Conservation (phyloP, 2,113 vertebrate species). For the Gobiocypris rarus region DNA sequence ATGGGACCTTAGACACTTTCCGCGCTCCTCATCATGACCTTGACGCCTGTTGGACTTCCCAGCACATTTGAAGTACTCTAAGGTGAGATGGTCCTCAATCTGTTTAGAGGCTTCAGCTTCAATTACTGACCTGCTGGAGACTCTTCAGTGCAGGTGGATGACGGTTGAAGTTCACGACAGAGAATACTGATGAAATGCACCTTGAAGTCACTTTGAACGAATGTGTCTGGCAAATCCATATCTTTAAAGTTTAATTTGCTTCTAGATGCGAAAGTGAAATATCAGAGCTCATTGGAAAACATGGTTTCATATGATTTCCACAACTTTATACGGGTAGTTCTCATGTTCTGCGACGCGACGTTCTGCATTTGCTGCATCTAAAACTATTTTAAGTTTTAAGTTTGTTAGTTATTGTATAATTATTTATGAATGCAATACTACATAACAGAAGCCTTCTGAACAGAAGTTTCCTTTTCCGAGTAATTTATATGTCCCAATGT, state of each 20-base stretch:
- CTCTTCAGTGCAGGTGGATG: conserved; percentile 21
- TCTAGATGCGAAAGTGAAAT: conserved; percentile 3
- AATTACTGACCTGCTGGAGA: neutral
- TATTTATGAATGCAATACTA: neutral
- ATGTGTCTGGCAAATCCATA: neutral
- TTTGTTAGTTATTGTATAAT: neutral
- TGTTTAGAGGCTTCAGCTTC: neutral
- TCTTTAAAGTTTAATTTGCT: neutral
- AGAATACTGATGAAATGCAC: neutral
- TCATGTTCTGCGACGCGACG: neutral
- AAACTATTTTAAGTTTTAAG: neutral
- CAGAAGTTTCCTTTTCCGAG: neutral
- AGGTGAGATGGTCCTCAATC: conserved; percentile 30
- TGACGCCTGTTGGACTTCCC: neutral
- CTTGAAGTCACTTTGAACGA: neutral
- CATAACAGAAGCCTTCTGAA: neutral
- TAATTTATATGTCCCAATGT: neutral
- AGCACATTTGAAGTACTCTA: neutral
- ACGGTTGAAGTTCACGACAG: neutral
- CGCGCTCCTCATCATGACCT: neutral
- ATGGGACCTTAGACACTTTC: conserved; percentile 9
- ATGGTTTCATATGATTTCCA: neutral
- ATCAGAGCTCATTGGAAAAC: neutral
- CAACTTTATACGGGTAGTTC: neutral
- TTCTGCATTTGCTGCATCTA: neutral